Evolutionary conservation across 2,888 invertebrate species (phyloP).

Genomic region (Polydrusus cervinus): DNA sequence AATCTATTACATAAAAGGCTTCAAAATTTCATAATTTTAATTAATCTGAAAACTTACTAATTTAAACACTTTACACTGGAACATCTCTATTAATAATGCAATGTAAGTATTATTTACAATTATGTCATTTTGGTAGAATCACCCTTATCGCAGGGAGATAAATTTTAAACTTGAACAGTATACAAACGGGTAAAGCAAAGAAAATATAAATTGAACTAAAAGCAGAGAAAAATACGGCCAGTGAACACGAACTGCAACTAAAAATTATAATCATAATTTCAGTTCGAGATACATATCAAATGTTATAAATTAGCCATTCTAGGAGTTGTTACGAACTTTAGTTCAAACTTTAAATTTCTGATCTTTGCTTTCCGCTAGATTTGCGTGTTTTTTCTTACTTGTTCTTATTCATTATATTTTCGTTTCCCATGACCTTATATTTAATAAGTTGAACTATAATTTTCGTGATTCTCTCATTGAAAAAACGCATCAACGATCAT

Average conservation of each 20-base stretch:
- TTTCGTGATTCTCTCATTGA: constrained; percentile 23
- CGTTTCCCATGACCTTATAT: constrained; percentile 61
- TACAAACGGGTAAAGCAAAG: constrained; percentile 12
- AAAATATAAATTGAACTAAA: constrained; percentile 55
- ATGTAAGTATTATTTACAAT: background rate
- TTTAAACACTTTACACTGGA: too few species aligned
- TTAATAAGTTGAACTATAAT: constrained; percentile 60
- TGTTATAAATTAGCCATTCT: constrained; percentile 67
- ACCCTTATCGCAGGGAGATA: constrained; percentile 24
- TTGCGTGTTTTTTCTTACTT: constrained; percentile 24
- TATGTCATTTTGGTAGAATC: background rate
- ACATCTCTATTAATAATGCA: background rate
- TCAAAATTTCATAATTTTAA: too few species aligned
- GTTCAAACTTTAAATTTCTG: constrained; percentile 59
- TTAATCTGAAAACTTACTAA: too few species aligned
- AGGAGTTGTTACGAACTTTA: constrained; percentile 62
- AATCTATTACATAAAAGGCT: too few species aligned
- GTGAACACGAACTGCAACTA: constrained; percentile 62
- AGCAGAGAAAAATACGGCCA: constrained; percentile 44
- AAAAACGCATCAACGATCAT: too few species aligned
- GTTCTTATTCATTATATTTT: constrained; percentile 6
- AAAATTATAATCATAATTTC: constrained; percentile 69
- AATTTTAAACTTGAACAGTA: constrained; percentile 26
- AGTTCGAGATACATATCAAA: constrained; percentile 68
- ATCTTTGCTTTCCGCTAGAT: constrained; percentile 22